phyloP scores from a whole-genome alignment of 2,888 invertebrate species.

The Phragmatobia fuliginosa region DNA sequence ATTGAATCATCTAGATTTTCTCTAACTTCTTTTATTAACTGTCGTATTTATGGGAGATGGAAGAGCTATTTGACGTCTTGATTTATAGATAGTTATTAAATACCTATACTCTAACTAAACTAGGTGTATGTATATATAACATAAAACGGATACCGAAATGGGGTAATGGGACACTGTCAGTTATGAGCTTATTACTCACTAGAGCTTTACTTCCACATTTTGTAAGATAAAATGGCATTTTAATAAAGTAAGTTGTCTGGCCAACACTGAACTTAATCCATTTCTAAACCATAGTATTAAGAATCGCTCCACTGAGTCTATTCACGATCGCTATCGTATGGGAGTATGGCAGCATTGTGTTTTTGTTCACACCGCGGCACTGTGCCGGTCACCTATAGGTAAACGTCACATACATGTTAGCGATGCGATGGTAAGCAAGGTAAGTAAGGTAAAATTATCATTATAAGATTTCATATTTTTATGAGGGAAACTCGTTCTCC shows the following conservation, averaged over 20 bases:
- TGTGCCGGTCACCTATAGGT: slow-evolving; percentile 24
- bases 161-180: not conserved
- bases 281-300: slow-evolving; percentile 64
- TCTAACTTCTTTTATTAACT: too few relatives aligned
- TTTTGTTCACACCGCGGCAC: slow-evolving; percentile 56
- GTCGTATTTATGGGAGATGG: not conserved
- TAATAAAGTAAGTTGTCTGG: slow-evolving; percentile 32
- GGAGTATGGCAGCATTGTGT: slow-evolving; percentile 62
- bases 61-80: not conserved
- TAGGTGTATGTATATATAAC: not conserved
- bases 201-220: not conserved
- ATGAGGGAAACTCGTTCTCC: too few relatives aligned
- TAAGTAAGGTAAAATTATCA: too few relatives aligned
- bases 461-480: too few relatives aligned
- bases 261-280: slow-evolving; percentile 59
- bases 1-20: too few relatives aligned
- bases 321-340: slow-evolving; percentile 71
- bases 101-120: too few relatives aligned
- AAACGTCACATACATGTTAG: slow-evolving; percentile 18
- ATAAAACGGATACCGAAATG: not conserved
- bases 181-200: not conserved
- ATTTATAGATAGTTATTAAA: not conserved
- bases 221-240: slow-evolving; percentile 14
- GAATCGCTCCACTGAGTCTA: slow-evolving; percentile 62
- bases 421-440: slow-evolving; percentile 15